Percentiles rank a stretch among this genome's conserved stretches.
phyloP scores from a whole-genome alignment of 2,888 invertebrate species.

The Tetropium fuscum region DNA sequence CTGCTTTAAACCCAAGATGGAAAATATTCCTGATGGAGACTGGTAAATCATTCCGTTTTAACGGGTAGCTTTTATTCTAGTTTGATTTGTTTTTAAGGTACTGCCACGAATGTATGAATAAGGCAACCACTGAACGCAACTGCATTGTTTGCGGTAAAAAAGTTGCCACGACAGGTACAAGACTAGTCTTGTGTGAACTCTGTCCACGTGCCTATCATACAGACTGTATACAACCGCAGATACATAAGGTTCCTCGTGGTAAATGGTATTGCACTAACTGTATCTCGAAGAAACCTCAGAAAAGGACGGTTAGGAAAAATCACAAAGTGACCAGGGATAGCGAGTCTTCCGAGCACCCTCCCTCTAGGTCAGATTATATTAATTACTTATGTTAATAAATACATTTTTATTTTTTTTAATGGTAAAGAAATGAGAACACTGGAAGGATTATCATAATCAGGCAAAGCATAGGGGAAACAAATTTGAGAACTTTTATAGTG shows the following conservation, averaged over 20 bases:
- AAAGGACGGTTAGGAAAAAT: constrained; percentile 73
- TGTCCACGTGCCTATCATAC: constrained; percentile 94
- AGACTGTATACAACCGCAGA: constrained; percentile 91
- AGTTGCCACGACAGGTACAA: constrained; percentile 66
- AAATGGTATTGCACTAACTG: constrained; percentile 85
- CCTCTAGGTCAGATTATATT: constrained; percentile 65
- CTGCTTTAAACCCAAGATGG: constrained; percentile 97
- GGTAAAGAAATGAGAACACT: too few species aligned
- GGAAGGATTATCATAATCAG: too few species aligned
- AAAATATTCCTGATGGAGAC: constrained; percentile 96
- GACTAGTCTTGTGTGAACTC: constrained; percentile 87
- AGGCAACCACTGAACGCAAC: constrained; percentile 91
- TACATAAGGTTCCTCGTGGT: constrained; percentile 75
- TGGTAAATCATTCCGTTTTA: constrained; percentile 76
- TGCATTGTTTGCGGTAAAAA: constrained; percentile 94
- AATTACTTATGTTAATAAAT: constrained; percentile 36
- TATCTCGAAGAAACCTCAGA: constrained; percentile 83
- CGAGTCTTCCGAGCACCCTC: constrained; percentile 70
- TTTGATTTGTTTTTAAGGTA: constrained; percentile 73
- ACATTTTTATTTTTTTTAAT: too few species aligned
- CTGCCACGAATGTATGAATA: constrained; percentile 95
- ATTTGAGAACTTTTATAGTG: too few species aligned
- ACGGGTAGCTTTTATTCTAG: not conserved
- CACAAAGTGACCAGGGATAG: constrained; percentile 69
- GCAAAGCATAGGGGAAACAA: too few species aligned